Evolutionary conservation across 2,113 vertebrate species (phyloP).

Genomic region (Aldabrachelys gigantea): DNA sequence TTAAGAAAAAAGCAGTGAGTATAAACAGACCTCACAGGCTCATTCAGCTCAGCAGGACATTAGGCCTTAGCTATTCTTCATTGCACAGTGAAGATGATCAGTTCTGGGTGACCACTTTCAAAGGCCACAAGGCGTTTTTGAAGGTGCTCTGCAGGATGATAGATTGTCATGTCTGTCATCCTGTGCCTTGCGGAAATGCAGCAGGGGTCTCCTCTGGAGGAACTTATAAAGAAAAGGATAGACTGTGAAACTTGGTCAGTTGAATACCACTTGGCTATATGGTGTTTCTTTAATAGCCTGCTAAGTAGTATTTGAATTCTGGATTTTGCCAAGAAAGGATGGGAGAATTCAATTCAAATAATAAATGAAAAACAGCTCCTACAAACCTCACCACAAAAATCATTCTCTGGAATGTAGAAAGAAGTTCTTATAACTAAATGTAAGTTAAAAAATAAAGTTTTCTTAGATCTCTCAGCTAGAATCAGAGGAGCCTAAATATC

Average conservation of each 20-base stretch:
- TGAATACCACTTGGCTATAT: background rate
- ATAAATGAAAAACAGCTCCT: background rate
- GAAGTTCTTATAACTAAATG: background rate
- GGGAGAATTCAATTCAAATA: accelerated
- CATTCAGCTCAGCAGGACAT: conserved; percentile 58
- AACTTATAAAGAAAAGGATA: background rate
- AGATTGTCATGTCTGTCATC: conserved; percentile 59
- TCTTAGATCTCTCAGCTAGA: background rate
- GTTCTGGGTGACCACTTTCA: conserved; percentile 64
- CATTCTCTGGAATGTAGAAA: background rate
- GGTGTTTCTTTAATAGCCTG: background rate
- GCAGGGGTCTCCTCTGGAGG: conserved; percentile 18
- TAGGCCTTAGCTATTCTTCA: conserved; percentile 44
- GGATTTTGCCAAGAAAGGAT: background rate
- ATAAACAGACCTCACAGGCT: conserved; percentile 63
- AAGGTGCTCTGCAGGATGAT: conserved; percentile 78
- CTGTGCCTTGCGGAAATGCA: conserved; percentile 6
- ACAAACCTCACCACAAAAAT: background rate
- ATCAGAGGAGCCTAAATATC: accelerated
- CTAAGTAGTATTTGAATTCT: accelerated
- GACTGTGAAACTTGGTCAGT: background rate
- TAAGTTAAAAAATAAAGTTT: background rate
- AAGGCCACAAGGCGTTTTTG: conserved; percentile 62
- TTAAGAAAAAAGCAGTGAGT: background rate
- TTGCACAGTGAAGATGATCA: conserved; percentile 58